Evolutionary conservation across 1,140 invertebrate species (phyloP).

Genomic region (Aphelenchoides avenae): DNA sequence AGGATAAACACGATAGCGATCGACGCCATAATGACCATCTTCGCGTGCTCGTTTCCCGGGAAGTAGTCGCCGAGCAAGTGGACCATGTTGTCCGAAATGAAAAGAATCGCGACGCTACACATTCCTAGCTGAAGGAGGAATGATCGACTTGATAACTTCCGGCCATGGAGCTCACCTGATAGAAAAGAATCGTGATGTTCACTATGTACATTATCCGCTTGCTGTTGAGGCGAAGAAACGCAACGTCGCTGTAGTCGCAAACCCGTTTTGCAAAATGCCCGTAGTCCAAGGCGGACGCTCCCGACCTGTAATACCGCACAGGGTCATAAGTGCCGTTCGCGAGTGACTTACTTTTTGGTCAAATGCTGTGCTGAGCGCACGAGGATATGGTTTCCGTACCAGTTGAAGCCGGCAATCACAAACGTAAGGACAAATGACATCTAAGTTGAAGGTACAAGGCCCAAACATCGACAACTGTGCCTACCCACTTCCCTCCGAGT

Average conservation of each 20-base stretch:
- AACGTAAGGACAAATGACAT: slow-evolving; percentile 52
- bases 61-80: slow-evolving; percentile 51
- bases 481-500: slow-evolving; percentile 58
- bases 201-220: slow-evolving; percentile 57
- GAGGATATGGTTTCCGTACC: slow-evolving; percentile 59
- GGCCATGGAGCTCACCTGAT: slow-evolving; percentile 56
- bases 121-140: slow-evolving; percentile 59
- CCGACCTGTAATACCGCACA: slow-evolving; percentile 42
- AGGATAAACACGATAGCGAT: slow-evolving; percentile 57
- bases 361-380: slow-evolving; percentile 57
- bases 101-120: slow-evolving; percentile 64
- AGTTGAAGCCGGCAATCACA: slow-evolving; percentile 58
- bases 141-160: not conserved
- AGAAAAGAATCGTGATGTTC: slow-evolving; percentile 59
- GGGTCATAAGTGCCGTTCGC: not conserved
- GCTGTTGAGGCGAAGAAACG: slow-evolving; percentile 50
- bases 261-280: slow-evolving; percentile 59
- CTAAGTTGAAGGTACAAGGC: slow-evolving; percentile 36
- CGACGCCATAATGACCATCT: slow-evolving; percentile 53
- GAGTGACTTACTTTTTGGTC: slow-evolving; percentile 45
- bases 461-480: not conserved
- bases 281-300: slow-evolving; percentile 53
- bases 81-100: slow-evolving; percentile 62
- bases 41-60: slow-evolving; percentile 29
- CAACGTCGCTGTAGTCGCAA: slow-evolving; percentile 49